Base-by-base conservation (phyloP, 2,888 invertebrate species). In the Deroplatys truncata region DNA sequence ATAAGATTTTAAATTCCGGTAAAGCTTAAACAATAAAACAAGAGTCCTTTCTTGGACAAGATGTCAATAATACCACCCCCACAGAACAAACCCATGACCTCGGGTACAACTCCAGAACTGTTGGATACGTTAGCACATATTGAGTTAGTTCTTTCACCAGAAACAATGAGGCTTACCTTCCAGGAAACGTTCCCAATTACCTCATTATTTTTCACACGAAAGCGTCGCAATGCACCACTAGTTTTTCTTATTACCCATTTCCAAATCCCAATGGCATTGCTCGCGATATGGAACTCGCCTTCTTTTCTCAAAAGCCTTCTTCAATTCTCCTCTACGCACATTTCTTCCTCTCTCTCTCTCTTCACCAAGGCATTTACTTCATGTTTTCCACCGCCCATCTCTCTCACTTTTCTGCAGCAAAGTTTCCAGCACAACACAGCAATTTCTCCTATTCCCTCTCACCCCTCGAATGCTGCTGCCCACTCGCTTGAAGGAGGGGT, bases 351-450 rank as follows among this genome's bases (percentile, higher is more conserved):
- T 72, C 56, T 7, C 20, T 72, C 56, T 56, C 20, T 1, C 56
- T 72, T 20, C 56, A 7, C 56, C 56, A 72, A 29, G 28, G 35
- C 72, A 28, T 83, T 87, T n/a, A 87, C 87, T 87, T 87, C 83
- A 83, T 83, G 83, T 83, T 87, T 87, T 87, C 35, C 82, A 35
- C 35, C 87, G 82, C 83, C 16, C 72, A 29, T 87, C 82, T 82
- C 43, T 83, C 87, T 87, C 83, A 87, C 83, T 35, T 87, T 31
- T 83, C 87, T 29, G 82, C 87, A 87, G 87, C 28, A 82, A 87
- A 88, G 88, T 90, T 90, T 49, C 88, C 90, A 86, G 56, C 87
- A 88, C 88, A 85, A 88, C 88, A 88, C 84, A 88, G 85, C 88
- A 86, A 88, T 90, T 88, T 85, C 85, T 85, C 88, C 87, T 82